Conservation (phyloP, 2,888 invertebrate species). For the Creontiades dilutus region DNA sequence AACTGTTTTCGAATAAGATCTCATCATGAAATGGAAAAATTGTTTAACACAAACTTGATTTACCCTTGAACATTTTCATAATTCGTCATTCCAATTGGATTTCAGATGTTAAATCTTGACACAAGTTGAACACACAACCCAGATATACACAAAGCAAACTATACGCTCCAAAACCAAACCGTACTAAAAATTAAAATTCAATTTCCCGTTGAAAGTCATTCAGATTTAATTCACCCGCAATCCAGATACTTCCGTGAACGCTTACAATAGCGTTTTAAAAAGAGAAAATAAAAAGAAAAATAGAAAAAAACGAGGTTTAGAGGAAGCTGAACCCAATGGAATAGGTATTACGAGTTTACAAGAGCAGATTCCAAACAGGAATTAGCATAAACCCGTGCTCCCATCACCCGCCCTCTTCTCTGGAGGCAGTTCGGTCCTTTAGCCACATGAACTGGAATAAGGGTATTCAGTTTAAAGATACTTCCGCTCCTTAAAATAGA, state of each 20-base stretch:
- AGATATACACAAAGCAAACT: no score
- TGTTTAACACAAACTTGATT: no score
- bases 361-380: constrained; percentile 23
- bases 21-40: no score
- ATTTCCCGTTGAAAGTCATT: not conserved
- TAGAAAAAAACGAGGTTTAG: not conserved
- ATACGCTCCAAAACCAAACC: no score
- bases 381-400: constrained; percentile 41
- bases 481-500: constrained; percentile 41
- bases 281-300: not conserved
- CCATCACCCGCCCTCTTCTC: not conserved
- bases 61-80: no score
- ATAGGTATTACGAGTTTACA: constrained; percentile 49
- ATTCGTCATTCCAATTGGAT: no score
- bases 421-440: not conserved
- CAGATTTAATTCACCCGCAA: not conserved
- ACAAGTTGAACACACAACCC: no score
- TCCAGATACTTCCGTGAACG: not conserved
- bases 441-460: constrained; percentile 50
- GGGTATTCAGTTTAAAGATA: constrained; percentile 36
- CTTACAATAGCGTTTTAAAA: not conserved
- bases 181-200: no score
- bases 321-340: constrained; percentile 4
- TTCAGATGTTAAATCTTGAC: no score
- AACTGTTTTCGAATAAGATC: no score